Evolutionary conservation across 2,888 invertebrate species (phyloP).

Genomic region (Phaedon cochleariae): DNA sequence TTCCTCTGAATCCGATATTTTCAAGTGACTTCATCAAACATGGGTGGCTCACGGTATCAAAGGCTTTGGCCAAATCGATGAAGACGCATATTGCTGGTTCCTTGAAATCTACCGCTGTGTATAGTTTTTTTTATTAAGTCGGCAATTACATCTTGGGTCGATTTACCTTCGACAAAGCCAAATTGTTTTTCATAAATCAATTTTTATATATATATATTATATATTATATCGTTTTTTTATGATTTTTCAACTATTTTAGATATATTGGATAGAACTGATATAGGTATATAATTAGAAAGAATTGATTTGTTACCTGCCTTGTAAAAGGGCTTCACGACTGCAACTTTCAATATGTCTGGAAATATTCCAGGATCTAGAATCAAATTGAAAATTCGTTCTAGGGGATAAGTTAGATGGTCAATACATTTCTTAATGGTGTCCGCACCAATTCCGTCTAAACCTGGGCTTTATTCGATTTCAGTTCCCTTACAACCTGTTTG

Average conservation of each 20-base stretch:
- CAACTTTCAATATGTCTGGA: slow-evolving; percentile 14
- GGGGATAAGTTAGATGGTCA: neutral
- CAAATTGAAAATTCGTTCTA: slow-evolving; percentile 3
- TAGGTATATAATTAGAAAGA: slow-evolving; percentile 3
- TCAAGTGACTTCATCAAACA: too few relatives aligned
- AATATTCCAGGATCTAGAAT: slow-evolving; percentile 7
- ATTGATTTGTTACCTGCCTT: neutral
- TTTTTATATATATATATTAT: neutral
- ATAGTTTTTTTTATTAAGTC: neutral
- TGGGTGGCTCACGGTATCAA: too few relatives aligned
- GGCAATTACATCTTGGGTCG: neutral
- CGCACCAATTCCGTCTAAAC: slow-evolving; percentile 5
- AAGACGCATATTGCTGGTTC: slow-evolving; percentile 6
- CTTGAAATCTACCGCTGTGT: neutral
- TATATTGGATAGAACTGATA: neutral
- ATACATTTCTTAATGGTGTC: slow-evolving; percentile 5
- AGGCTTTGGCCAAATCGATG: too few relatives aligned
- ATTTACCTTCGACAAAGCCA: slow-evolving; percentile 7
- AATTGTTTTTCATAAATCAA: slow-evolving; percentile 4
- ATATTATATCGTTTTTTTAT: slow-evolving; percentile 1
- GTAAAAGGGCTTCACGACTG: slow-evolving; percentile 7
- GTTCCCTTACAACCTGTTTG: slow-evolving; percentile 2
- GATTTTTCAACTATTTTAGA: slow-evolving; percentile 3
- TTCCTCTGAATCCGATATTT: slow-evolving; percentile 13
- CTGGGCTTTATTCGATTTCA: slow-evolving; percentile 8